These are phyloP conservation scores for Hydrotaea cyrtoneurina DNA, from an alignment of 2,888 invertebrate genomes.

Conservation along the genomic window DNA sequence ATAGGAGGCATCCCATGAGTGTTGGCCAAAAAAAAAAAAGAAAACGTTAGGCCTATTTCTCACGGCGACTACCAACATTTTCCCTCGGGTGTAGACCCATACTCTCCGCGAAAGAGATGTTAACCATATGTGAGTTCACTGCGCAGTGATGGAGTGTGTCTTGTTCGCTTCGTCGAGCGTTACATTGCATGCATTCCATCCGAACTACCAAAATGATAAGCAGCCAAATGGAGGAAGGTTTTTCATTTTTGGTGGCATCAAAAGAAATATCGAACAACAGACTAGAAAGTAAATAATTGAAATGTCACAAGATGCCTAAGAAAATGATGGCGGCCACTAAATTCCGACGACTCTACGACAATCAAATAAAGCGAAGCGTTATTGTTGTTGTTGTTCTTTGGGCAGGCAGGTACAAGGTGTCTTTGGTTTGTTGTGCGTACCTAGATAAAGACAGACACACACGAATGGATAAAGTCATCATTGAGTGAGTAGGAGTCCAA, in stretches of 20 bases:
- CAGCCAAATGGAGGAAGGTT: slow-evolving; percentile 16
- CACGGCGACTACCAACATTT: no score
- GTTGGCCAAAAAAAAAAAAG: no score
- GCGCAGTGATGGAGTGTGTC: slow-evolving; percentile 24
- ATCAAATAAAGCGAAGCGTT: slow-evolving; percentile 23
- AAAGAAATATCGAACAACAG: slow-evolving; percentile 18
- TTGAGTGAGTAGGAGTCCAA: slow-evolving; percentile 53
- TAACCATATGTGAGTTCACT: slow-evolving; percentile 39
- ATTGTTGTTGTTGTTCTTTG: neutral
- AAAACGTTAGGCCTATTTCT: no score
- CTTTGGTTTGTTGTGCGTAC: neutral
- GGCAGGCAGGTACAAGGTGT: slow-evolving; percentile 44
- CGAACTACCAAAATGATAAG: slow-evolving; percentile 61
- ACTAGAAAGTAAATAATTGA: slow-evolving; percentile 58
- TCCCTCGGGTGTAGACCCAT: neutral
- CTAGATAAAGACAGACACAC: neutral
- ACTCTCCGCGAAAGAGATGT: slow-evolving; percentile 26
- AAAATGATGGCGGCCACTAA: slow-evolving; percentile 52
- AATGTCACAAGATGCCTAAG: slow-evolving; percentile 57
- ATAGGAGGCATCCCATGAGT: no score
- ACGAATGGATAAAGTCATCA: slow-evolving; percentile 29
- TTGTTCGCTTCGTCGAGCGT: neutral
- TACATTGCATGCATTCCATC: slow-evolving; percentile 36
- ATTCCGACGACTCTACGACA: neutral
- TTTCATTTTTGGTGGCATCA: slow-evolving; percentile 15